Conservation (phyloP, 2,888 invertebrate species). For the Agrochola lychnidis region DNA sequence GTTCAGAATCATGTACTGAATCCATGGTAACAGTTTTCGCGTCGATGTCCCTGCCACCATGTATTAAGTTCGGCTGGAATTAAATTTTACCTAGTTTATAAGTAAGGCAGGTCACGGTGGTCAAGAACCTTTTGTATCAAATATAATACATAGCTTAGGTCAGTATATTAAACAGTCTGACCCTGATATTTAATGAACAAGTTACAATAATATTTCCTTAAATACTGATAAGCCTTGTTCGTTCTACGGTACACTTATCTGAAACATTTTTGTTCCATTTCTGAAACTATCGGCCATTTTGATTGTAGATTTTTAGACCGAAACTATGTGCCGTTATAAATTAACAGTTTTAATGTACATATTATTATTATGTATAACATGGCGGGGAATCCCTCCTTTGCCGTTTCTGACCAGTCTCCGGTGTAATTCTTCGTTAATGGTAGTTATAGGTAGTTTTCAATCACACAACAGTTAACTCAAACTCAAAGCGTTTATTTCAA, state of each 20-base stretch:
- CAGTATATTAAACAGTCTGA: neutral
- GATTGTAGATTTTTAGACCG: neutral
- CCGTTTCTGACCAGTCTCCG: too few relatives aligned
- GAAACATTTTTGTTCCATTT: neutral
- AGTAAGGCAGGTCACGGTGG: neutral
- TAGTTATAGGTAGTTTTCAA: too few relatives aligned
- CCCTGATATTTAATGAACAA: slow-evolving; percentile 1
- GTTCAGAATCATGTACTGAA: too few relatives aligned
- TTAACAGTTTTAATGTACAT: neutral
- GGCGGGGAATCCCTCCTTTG: too few relatives aligned
- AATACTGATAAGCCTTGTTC: neutral
- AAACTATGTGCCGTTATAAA: neutral
- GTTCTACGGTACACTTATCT: neutral
- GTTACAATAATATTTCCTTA: neutral
- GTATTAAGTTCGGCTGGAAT: neutral
- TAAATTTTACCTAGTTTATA: slow-evolving; percentile 3
- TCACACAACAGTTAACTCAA: too few relatives aligned
- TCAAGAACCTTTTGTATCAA: neutral
- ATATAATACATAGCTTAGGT: neutral
- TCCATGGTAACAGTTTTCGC: too few relatives aligned
- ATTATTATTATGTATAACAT: neutral
- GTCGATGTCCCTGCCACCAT: too few relatives aligned
- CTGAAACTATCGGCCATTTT: neutral
- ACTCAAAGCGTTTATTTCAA: too few relatives aligned
- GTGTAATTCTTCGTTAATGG: too few relatives aligned